Base-by-base conservation (phyloP, 2,888 invertebrate species). In the Cataglyphis albicans region DNA sequence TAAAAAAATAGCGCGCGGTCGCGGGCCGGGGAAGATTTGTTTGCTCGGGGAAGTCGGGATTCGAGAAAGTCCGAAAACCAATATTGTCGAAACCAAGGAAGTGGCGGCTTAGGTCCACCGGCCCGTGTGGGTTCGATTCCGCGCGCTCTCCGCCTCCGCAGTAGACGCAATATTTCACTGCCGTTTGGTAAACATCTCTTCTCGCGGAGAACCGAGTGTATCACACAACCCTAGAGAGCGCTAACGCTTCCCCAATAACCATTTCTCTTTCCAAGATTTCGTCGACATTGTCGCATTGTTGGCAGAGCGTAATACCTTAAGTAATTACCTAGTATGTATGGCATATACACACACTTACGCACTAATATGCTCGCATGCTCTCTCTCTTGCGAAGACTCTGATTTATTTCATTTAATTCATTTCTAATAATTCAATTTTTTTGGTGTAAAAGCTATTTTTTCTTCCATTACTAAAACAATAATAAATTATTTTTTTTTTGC, bases 131-230 rank as follows among this genome's bases (percentile, higher is more conserved):
- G 2, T 29, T 21, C 44, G 59, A 52, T 48, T 72, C 65, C n/a
- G 21, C 29, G 21, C 82, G 3, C 61, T 57, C 73, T 63, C 55
- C 65, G 5, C 44, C 68, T 67, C 29, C 48, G 61, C 63, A 32
- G 32, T 78, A 52, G 61, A 78, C 59, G 86, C 83, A 83, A 85
- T 86, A 86, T 86, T 86, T 86, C 82, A 86, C 82, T 75, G 70
- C 81, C 76, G 78, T 82, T 86, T 82, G 78, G 86, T 86, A 86
- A 86, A 86, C 83, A 86, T 83, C 85, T 83, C 59, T 75, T 80
- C 75, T 75, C 82, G 64, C 81, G 73, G 48, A 59, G 80, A 55
- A 32, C 67, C 80, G 57, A 65, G 70, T 64, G 82, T 65, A 80
- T 84, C 78, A 81, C 75, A 63, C 52, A 57, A 64, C n/a, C 67